Percentiles rank a stretch among this genome's conserved stretches.
Conservation (phyloP, 2,113 vertebrate species). For the Tragelaphus strepsiceros region DNA sequence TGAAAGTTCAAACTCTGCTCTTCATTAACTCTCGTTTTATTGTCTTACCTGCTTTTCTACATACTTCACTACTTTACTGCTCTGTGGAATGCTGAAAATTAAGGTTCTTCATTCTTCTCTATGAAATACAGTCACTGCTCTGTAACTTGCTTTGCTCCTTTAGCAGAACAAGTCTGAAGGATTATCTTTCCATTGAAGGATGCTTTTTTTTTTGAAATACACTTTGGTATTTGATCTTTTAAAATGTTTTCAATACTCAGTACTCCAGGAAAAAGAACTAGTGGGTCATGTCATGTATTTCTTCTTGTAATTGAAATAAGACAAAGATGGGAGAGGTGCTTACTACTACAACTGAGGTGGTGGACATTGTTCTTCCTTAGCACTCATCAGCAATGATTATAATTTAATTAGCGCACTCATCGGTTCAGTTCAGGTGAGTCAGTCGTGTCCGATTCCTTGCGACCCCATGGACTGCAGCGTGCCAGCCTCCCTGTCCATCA, state of each 20-base stretch:
- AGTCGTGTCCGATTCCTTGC: fast-evolving
- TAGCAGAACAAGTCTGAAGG: not conserved
- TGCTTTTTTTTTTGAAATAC: not conserved
- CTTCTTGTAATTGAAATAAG: slow-evolving; percentile 12
- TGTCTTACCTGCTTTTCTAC: not conserved
- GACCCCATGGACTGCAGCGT: not conserved
- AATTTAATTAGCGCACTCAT: not conserved
- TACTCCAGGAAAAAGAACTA: not conserved
- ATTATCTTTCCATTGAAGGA: not conserved
- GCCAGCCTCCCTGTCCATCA: not conserved
- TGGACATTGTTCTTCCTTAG: not conserved
- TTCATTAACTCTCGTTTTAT: not conserved
- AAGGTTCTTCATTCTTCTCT: not conserved
- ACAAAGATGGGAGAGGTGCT: not conserved
- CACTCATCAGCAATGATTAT: not conserved
- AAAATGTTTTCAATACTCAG: not conserved
- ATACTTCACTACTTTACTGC: not conserved
- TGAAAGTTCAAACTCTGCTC: not conserved
- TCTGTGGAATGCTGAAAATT: not conserved
- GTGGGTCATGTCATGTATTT: not conserved
- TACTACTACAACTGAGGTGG: not conserved
- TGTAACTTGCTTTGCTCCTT: not conserved
- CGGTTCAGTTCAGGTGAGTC: not conserved
- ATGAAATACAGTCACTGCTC: not conserved
- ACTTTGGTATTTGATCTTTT: not conserved